phyloP scores from a whole-genome alignment of 1,140 invertebrate genomes.

The Aphelinus atriplicis region DNA sequence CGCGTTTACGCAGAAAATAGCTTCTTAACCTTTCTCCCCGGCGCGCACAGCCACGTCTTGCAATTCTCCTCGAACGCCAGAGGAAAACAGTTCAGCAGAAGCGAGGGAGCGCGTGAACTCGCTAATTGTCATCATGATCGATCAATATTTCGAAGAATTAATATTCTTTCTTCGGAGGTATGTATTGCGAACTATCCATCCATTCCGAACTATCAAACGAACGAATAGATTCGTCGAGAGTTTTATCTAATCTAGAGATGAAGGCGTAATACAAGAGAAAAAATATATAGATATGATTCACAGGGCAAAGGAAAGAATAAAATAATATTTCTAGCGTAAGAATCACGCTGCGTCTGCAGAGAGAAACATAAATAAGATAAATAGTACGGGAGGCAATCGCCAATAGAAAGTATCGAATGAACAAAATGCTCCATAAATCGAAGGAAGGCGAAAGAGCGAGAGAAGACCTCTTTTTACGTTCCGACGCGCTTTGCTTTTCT shows the following conservation, averaged over 20 bases:
- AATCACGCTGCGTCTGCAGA: neutral
- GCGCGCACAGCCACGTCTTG: neutral
- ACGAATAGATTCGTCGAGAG: constrained; percentile 1
- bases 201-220: too few relatives aligned
- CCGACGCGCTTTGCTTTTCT: constrained; percentile 51
- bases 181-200: too few relatives aligned
- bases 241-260: too few relatives aligned
- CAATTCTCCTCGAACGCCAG: too few relatives aligned
- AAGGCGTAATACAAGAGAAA: too few relatives aligned
- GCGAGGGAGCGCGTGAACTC: neutral
- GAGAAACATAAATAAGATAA: constrained; percentile 67
- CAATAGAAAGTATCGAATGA: constrained; percentile 67
- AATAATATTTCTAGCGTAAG: too few relatives aligned
- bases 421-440: constrained; percentile 66
- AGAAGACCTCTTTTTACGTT: constrained; percentile 58
- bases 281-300: too few relatives aligned
- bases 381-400: constrained; percentile 59
- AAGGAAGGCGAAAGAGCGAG: constrained; percentile 44
- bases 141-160: constrained; percentile 1
- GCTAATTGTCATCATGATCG: constrained; percentile 9
- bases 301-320: too few relatives aligned
- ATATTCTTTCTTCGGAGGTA: too few relatives aligned
- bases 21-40: constrained; percentile 51
- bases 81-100: too few relatives aligned
- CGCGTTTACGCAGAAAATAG: constrained; percentile 60